These are phyloP conservation scores for Drosophila nigritarsus DNA, from an alignment of 2,888 invertebrate species.

Conservation along the genomic window DNA sequence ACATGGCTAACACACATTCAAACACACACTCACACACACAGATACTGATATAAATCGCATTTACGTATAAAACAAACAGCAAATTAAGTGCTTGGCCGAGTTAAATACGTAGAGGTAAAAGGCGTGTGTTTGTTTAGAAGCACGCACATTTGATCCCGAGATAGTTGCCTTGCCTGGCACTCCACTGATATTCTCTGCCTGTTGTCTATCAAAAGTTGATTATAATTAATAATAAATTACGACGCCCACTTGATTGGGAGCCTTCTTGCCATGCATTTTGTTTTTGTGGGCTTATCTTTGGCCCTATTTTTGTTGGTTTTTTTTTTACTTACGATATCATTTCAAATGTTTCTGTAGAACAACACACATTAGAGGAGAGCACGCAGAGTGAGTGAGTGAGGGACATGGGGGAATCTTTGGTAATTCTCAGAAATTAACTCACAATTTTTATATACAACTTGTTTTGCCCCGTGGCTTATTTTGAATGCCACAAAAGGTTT, in stretches of 20 bases:
- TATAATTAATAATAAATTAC: conserved; percentile 69
- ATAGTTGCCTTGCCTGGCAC: conserved; percentile 26
- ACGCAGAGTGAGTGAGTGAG: conserved; percentile 1
- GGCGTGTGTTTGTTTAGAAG: conserved; percentile 65
- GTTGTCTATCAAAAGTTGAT: conserved; percentile 64
- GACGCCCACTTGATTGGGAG: conserved; percentile 61
- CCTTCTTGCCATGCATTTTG: conserved; percentile 28
- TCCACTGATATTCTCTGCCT: conserved; percentile 16
- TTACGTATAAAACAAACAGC: conserved; percentile 54
- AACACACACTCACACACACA: background rate
- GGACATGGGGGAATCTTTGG: conserved; percentile 30
- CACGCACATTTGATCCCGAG: conserved; percentile 69
- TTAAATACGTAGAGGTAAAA: conserved; percentile 26
- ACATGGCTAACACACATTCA: conserved; percentile 10
- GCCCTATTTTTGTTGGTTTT: conserved; percentile 18
- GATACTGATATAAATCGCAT: conserved; percentile 58
- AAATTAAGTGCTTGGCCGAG: conserved; percentile 48
- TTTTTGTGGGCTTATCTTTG: conserved; percentile 54
- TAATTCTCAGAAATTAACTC: conserved; percentile 83
- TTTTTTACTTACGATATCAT: conserved; percentile 55
- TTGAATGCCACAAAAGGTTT: conserved; percentile 76
- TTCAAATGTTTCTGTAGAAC: conserved; percentile 71
- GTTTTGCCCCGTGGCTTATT: conserved; percentile 68
- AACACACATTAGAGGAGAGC: conserved; percentile 39
- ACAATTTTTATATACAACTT: conserved; percentile 76